phyloP scores from a whole-genome alignment of 2,797 vertebrate species.

The Eulemur coronatus region DNA sequence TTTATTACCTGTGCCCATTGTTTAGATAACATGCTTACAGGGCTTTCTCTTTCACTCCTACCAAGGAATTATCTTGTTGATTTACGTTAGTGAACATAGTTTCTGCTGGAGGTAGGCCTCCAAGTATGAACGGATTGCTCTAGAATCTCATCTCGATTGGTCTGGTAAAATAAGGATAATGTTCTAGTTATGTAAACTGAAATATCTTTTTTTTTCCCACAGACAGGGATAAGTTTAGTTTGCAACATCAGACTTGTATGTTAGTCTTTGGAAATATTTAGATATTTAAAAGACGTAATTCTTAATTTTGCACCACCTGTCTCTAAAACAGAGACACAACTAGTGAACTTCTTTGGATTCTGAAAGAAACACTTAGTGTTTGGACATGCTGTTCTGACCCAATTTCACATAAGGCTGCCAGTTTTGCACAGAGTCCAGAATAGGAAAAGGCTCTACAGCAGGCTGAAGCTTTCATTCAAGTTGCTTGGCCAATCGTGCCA shows the following conservation, averaged over 20 bases:
- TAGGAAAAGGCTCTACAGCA: not conserved
- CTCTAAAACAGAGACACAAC: not conserved
- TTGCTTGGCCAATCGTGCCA: not conserved
- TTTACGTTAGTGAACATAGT: not conserved
- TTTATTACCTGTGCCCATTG: not conserved
- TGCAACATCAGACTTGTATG: not conserved
- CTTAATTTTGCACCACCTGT: not conserved
- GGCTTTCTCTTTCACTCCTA: not conserved
- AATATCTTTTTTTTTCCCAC: not conserved
- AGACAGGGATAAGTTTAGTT: not conserved
- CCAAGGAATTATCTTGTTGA: not conserved
- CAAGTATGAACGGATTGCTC: not conserved
- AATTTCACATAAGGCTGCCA: not conserved
- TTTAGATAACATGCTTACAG: not conserved
- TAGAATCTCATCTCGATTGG: not conserved
- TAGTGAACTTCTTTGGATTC: not conserved
- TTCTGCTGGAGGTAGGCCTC: not conserved
- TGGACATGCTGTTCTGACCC: not conserved
- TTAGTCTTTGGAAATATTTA: constrained; percentile 1
- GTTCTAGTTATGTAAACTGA: not conserved
- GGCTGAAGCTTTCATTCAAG: not conserved
- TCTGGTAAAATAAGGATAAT: not conserved
- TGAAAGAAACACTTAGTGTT: not conserved
- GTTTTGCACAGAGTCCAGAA: not conserved
- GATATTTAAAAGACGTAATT: not conserved